Conservation (phyloP, 2,888 invertebrate genomes). For the Ornithoptera alexandrae region DNA sequence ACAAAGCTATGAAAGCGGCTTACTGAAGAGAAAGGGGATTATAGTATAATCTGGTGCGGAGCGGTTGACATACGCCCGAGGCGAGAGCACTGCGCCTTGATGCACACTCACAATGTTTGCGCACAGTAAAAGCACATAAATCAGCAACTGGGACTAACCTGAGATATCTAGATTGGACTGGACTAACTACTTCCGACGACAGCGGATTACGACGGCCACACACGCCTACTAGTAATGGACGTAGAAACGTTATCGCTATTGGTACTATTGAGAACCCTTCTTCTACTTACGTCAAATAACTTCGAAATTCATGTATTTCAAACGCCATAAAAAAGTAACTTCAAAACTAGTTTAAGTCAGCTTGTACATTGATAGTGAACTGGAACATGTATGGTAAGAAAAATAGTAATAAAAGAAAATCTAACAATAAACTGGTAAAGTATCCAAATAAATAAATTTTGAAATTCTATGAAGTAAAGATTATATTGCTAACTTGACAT, state of each 20-base stretch:
- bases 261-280: too few relatives aligned
- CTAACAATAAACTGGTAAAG: too few relatives aligned
- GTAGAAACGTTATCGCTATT: neutral
- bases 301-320: too few relatives aligned
- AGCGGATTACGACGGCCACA: conserved; percentile 16
- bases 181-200: conserved; percentile 35
- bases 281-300: too few relatives aligned
- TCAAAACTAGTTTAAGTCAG: too few relatives aligned
- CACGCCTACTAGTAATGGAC: conserved; percentile 1
- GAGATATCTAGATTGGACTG: conserved; percentile 36
- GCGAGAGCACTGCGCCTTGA: conserved; percentile 39
- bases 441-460: too few relatives aligned
- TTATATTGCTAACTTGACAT: too few relatives aligned
- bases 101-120: conserved; percentile 41
- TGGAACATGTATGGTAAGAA: too few relatives aligned
- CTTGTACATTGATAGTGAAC: too few relatives aligned
- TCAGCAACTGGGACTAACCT: conserved; percentile 32
- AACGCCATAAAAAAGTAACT: too few relatives aligned
- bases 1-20: conserved; percentile 76
- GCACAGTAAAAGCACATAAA: conserved; percentile 47
- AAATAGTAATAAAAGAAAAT: too few relatives aligned
- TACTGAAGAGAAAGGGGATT: conserved; percentile 73
- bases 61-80: conserved; percentile 72
- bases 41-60: conserved; percentile 69
- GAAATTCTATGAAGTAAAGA: too few relatives aligned